phyloP scores from a whole-genome alignment of 1,140 invertebrate genomes.

The Atta cephalotes region DNA sequence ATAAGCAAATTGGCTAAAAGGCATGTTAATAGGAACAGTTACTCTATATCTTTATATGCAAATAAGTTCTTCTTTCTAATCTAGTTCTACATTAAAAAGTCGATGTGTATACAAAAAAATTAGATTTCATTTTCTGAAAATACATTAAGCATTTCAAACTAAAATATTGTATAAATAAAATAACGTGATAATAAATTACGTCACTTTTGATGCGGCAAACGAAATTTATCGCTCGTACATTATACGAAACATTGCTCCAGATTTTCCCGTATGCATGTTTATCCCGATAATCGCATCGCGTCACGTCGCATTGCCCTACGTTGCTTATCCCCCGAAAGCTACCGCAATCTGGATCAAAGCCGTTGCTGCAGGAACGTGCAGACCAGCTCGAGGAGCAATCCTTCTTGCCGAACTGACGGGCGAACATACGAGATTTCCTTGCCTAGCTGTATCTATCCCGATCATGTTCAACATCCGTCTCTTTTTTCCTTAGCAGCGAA shows the following conservation, averaged over 20 bases:
- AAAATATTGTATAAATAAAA: conserved; percentile 14
- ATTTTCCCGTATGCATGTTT: conserved; percentile 40
- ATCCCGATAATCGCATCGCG: conserved; percentile 50
- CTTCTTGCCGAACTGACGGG: conserved; percentile 51
- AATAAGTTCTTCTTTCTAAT: not conserved
- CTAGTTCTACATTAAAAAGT: not conserved
- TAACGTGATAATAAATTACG: conserved; percentile 19
- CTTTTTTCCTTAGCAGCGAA: not conserved
- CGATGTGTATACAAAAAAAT: not conserved
- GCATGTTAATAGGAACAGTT: too few relatives aligned
- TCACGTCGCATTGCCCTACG: not conserved
- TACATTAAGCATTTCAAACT: not conserved
- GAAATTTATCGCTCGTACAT: conserved; percentile 39
- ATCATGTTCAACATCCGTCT: conserved; percentile 56
- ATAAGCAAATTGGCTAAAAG: too few relatives aligned
- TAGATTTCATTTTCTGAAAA: not conserved
- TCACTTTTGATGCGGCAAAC: not conserved
- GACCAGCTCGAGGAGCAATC: conserved; percentile 40
- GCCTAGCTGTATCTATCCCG: conserved; percentile 26
- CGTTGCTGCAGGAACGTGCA: conserved; percentile 35
- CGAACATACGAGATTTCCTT: conserved; percentile 48
- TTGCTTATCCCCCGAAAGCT: conserved; percentile 37
- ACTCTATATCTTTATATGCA: not conserved
- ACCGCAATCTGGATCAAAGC: conserved; percentile 55
- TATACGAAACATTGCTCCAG: conserved; percentile 16